Conservation (phyloP, 1,140 invertebrate genomes). For the Diorhabda carinulata region DNA sequence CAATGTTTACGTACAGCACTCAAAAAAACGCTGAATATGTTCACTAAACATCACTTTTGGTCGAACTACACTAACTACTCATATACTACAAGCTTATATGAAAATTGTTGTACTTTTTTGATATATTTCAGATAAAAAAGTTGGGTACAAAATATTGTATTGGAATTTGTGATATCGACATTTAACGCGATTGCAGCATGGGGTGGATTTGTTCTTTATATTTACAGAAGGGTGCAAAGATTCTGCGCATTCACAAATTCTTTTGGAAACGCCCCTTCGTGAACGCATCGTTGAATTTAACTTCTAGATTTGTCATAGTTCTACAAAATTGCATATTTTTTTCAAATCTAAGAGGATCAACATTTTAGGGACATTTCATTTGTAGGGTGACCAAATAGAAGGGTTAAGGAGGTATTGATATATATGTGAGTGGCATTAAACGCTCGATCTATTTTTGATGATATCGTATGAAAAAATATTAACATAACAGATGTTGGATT, state of each 20-base stretch:
- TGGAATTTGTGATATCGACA: slow-evolving; percentile 20
- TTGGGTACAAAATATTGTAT: slow-evolving; percentile 17
- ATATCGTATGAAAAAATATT: too few relatives aligned
- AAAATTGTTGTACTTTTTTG: slow-evolving; percentile 19
- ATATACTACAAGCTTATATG: slow-evolving; percentile 8
- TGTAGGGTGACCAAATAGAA: too few relatives aligned
- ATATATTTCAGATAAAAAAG: slow-evolving; percentile 22
- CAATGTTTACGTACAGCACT: slow-evolving; percentile 47
- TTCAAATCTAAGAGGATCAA: too few relatives aligned
- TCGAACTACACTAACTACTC: slow-evolving; percentile 3
- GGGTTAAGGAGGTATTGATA: too few relatives aligned
- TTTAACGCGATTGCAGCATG: slow-evolving; percentile 1
- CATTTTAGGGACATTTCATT: too few relatives aligned
- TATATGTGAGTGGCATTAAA: too few relatives aligned
- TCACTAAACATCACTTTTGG: slow-evolving; percentile 12
- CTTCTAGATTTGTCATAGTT: too few relatives aligned
- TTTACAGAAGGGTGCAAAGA: slow-evolving; percentile 14
- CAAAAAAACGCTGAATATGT: slow-evolving; percentile 9
- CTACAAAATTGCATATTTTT: too few relatives aligned
- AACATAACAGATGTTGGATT: too few relatives aligned
- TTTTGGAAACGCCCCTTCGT: slow-evolving; percentile 16
- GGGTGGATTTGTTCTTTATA: slow-evolving; percentile 8
- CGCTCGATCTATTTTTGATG: too few relatives aligned
- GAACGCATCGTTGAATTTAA: not conserved
- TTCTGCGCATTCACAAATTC: slow-evolving; percentile 11